Conservation (phyloP, 2,797 vertebrate species). For the Lepidocolaptes lacrymiger region DNA sequence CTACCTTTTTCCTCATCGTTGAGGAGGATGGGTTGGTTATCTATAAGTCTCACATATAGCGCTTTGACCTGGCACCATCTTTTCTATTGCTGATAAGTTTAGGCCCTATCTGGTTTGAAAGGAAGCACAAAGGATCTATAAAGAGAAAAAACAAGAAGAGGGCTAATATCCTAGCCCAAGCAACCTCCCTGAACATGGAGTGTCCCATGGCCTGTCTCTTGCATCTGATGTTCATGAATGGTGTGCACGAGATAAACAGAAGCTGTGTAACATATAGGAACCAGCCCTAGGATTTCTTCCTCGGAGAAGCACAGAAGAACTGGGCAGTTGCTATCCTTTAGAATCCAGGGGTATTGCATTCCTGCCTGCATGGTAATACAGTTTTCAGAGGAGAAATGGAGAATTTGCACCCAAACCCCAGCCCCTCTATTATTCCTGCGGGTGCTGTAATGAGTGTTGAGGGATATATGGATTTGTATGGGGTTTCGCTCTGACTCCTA, state of each 20-base stretch:
- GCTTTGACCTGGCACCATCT: neutral
- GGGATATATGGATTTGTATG: neutral
- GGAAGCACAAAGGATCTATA: neutral
- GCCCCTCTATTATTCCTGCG: neutral
- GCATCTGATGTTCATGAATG: neutral
- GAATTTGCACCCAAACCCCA: neutral
- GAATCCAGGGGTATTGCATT: neutral
- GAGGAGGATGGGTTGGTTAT: neutral
- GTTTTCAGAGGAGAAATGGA: neutral
- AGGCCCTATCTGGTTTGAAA: neutral
- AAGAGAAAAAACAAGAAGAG: neutral
- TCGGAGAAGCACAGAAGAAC: neutral
- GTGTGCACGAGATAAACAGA: neutral
- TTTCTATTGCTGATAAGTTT: neutral
- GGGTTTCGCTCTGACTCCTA: neutral
- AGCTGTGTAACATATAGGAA: neutral
- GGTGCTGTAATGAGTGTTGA: neutral
- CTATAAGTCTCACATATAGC: neutral
- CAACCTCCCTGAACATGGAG: neutral
- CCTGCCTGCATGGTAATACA: neutral
- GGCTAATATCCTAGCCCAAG: neutral
- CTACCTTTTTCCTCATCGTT: neutral
- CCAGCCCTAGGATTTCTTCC: neutral
- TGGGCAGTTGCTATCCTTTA: neutral
- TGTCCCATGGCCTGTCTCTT: rapidly evolving